Percentiles rank a stretch among this genome's conserved stretches.
phyloP scores from a whole-genome alignment of 2,888 invertebrate genomes.

The Tetheella fluctuosa region DNA sequence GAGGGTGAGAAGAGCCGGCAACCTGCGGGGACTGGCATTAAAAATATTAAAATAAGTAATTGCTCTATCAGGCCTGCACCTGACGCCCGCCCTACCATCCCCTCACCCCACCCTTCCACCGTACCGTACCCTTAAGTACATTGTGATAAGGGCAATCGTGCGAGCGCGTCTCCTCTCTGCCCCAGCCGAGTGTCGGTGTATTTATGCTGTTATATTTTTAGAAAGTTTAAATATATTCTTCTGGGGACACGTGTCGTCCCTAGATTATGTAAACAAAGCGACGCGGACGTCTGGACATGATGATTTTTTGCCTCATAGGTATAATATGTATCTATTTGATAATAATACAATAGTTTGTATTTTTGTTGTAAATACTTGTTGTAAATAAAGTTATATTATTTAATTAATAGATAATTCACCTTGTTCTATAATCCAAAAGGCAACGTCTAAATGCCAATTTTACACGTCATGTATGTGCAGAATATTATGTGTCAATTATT shows the following conservation, averaged over 20 bases:
- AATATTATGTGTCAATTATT: slow-evolving; percentile 55
- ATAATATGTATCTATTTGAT: background rate
- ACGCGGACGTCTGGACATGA: slow-evolving; percentile 16
- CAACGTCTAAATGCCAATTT: background rate
- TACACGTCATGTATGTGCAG: too few relatives aligned
- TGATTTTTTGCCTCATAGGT: background rate
- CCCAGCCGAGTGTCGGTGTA: slow-evolving; percentile 37
- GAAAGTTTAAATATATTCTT: slow-evolving; percentile 32
- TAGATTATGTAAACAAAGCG: slow-evolving; percentile 29
- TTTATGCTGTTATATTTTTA: slow-evolving; percentile 28
- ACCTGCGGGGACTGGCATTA: slow-evolving; percentile 62
- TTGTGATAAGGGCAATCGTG: slow-evolving; percentile 64
- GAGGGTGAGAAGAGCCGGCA: slow-evolving; percentile 54
- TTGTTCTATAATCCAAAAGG: background rate
- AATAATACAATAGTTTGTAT: too few relatives aligned
- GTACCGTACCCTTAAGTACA: slow-evolving; percentile 55
- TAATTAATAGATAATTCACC: too few relatives aligned
- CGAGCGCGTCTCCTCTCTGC: slow-evolving; percentile 33
- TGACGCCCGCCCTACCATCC: slow-evolving; percentile 56
- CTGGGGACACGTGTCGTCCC: slow-evolving; percentile 33
- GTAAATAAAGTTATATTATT: too few relatives aligned
- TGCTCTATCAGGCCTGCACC: slow-evolving; percentile 75
- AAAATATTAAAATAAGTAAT: slow-evolving; percentile 80
- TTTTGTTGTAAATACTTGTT: too few relatives aligned
- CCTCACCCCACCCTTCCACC: slow-evolving; percentile 43